Evolutionary conservation across 2,113 vertebrate genomes (phyloP).

Genomic region (Leucopsar rothschildi): DNA sequence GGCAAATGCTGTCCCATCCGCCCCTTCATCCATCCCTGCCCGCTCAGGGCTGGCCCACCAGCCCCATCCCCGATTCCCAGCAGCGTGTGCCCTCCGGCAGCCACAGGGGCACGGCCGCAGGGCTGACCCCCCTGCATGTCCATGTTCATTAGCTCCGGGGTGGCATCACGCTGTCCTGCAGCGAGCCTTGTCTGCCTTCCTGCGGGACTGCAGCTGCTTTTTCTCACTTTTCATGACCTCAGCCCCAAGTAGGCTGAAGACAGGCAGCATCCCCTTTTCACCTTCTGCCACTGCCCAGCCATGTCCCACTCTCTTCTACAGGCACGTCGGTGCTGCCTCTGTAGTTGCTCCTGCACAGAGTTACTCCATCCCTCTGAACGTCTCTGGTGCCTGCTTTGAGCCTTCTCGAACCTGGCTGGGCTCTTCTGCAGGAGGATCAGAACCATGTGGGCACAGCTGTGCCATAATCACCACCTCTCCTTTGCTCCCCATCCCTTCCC

Average conservation of each 20-base stretch:
- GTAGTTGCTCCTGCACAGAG: not conserved
- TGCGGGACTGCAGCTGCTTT: not conserved
- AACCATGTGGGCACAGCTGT: not conserved
- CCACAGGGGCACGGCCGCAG: not conserved
- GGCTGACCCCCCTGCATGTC: not conserved
- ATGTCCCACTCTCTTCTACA: accelerated
- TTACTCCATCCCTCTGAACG: not conserved
- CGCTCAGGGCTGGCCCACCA: not conserved
- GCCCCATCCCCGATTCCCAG: not conserved
- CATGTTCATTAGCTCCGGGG: not conserved
- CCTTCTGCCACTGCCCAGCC: not conserved
- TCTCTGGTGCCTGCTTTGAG: accelerated
- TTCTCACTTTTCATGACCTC: not conserved
- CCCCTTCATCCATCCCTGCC: not conserved
- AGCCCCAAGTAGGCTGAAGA: not conserved
- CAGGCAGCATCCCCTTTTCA: not conserved
- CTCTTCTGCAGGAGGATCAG: not conserved
- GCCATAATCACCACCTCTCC: not conserved
- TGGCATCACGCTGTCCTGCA: not conserved
- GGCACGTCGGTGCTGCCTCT: not conserved
- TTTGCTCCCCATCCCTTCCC: not conserved
- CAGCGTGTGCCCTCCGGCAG: accelerated
- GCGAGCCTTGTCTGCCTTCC: not conserved
- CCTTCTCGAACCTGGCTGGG: not conserved
- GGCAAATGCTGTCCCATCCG: not conserved